phyloP scores from a whole-genome alignment of 2,113 vertebrate genomes.

The Ictidomys tridecemlineatus region DNA sequence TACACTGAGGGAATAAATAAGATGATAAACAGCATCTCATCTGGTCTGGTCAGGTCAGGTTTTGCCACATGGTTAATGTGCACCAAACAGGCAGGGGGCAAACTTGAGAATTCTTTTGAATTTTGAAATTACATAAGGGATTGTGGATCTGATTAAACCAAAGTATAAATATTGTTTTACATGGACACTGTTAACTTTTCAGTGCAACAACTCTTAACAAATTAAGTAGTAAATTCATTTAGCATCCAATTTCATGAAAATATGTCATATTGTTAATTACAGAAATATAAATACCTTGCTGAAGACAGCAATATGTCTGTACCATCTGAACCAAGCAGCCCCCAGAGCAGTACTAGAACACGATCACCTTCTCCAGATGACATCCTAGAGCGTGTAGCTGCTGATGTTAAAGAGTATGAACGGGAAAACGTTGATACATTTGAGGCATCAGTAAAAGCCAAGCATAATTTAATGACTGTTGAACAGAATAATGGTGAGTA shows the following conservation, averaged over 20 bases:
- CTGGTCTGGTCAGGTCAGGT: background rate
- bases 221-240: background rate
- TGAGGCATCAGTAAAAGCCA: slow-evolving; percentile 97
- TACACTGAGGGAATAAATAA: background rate
- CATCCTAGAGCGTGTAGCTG: slow-evolving; percentile 96
- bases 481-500: slow-evolving; percentile 96
- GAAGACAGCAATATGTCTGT: slow-evolving; percentile 96
- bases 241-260: background rate
- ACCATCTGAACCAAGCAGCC: slow-evolving; percentile 97
- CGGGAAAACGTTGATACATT: slow-evolving; percentile 98
- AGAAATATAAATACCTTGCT: slow-evolving; percentile 96
- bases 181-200: background rate
- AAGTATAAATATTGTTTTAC: background rate
- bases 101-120: background rate
- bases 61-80: background rate
- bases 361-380: slow-evolving; percentile 97
- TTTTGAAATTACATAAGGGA: slow-evolving; percentile 40
- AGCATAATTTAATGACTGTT: slow-evolving; percentile 97
- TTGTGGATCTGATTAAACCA: slow-evolving; percentile 37
- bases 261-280: background rate
- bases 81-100: background rate
- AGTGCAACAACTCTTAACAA: background rate
- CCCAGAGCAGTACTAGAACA: slow-evolving; percentile 96
- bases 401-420: slow-evolving; percentile 98
- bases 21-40: background rate